phyloP scores from a whole-genome alignment of 2,113 vertebrate species.

The Leptobrachium ailaonicum region DNA sequence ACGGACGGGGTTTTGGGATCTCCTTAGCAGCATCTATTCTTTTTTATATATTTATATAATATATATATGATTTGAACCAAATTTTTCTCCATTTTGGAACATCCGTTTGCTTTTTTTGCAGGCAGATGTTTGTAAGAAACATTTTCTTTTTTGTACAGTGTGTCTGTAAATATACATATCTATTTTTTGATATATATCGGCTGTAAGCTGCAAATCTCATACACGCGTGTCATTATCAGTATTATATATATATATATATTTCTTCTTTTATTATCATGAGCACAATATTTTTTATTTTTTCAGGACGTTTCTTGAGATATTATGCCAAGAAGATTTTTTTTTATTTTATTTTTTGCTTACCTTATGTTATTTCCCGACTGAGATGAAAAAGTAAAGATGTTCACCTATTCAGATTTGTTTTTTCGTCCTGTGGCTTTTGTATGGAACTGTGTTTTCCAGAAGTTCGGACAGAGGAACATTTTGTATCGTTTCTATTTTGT shows the following conservation, averaged over 20 bases:
- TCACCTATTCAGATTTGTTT: too few species aligned
- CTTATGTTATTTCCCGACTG: not conserved
- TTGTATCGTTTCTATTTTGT: too few species aligned
- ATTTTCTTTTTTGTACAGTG: slow-evolving; percentile 38
- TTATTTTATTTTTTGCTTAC: not conserved
- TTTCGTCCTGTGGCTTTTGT: too few species aligned
- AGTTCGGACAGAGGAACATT: too few species aligned
- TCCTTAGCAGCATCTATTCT: not conserved
- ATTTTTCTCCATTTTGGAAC: slow-evolving; percentile 22
- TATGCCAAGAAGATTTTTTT: slow-evolving; percentile 30
- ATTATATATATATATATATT: slow-evolving; percentile 18
- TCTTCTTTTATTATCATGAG: slow-evolving; percentile 1
- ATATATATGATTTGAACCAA: slow-evolving; percentile 34
- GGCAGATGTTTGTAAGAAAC: slow-evolving; percentile 32
- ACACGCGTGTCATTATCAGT: slow-evolving; percentile 45
- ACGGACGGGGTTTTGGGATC: not conserved
- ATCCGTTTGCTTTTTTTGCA: slow-evolving; percentile 44
- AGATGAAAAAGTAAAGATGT: not conserved
- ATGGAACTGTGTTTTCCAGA: too few species aligned
- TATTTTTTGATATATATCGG: slow-evolving; percentile 45
- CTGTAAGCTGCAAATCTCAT: slow-evolving; percentile 27
- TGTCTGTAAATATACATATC: slow-evolving; percentile 46
- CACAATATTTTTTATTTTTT: slow-evolving; percentile 19
- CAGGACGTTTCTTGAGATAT: slow-evolving; percentile 33
- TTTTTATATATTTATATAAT: slow-evolving; percentile 6